A percentile compares a stretch with the other conserved stretches of the same genome.
These are phyloP conservation scores for Diplolepis rosae DNA, from an alignment of 2,888 invertebrate species.

Conservation along the genomic window DNA sequence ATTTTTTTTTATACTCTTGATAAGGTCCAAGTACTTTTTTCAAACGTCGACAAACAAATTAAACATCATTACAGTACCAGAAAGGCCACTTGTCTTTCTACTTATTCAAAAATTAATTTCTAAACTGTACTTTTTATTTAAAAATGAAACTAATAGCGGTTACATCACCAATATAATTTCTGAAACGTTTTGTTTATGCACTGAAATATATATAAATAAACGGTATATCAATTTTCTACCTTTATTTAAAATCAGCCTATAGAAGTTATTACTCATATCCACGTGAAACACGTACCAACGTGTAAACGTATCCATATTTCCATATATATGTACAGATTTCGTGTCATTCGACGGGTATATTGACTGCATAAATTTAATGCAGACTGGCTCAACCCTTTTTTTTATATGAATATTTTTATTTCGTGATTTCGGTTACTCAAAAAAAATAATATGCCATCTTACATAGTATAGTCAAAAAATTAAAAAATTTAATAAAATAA, in stretches of 20 bases:
- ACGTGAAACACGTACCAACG: not conserved
- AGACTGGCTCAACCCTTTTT: not conserved
- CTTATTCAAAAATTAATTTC: no score
- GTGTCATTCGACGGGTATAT: not conserved
- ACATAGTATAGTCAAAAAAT: not conserved
- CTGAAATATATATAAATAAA: not conserved
- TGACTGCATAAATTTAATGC: conserved; percentile 6
- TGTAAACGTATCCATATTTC: not conserved
- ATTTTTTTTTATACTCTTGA: no score
- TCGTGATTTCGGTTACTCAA: not conserved
- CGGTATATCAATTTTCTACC: not conserved
- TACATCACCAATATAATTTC: no score
- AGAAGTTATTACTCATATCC: conserved; percentile 1
- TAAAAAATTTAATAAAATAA: no score
- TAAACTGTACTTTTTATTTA: no score
- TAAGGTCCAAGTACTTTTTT: no score
- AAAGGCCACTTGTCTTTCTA: no score
- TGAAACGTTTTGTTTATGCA: no score
- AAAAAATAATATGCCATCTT: not conserved
- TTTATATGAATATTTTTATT: conserved; percentile 23
- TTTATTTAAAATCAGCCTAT: not conserved
- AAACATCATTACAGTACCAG: no score
- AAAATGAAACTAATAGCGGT: no score
- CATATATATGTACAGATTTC: not conserved
- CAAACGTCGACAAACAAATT: no score